Evolutionary conservation across 1,140 invertebrate genomes (phyloP).

Genomic region (Caenorhabditis tropicalis): DNA sequence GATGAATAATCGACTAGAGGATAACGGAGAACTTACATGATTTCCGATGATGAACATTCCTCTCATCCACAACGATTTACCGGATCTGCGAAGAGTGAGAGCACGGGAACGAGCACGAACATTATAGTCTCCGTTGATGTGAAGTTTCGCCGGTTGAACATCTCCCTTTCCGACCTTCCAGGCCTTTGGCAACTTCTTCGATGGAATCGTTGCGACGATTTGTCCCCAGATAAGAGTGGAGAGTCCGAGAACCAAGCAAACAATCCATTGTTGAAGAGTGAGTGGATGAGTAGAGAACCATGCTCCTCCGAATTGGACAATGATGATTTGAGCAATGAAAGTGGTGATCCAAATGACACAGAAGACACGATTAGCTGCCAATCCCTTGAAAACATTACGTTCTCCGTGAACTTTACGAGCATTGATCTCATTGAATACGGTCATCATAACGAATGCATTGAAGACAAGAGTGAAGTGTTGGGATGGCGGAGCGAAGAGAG

Average conservation of each 20-base stretch:
- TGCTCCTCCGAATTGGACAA: constrained; percentile 94
- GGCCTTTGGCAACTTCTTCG: constrained; percentile 59
- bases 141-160: constrained; percentile 45
- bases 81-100: constrained; percentile 52
- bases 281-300: constrained; percentile 92
- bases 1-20: background rate
- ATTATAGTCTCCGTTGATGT: constrained; percentile 56
- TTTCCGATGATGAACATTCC: constrained; percentile 68
- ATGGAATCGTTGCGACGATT: constrained; percentile 86
- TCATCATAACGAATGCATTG: constrained; percentile 99
- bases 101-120: constrained; percentile 50
- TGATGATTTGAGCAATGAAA: constrained; percentile 88
- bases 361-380: constrained; percentile 91
- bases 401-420: constrained; percentile 98
- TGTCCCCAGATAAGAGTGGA: constrained; percentile 96
- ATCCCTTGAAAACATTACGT: constrained; percentile 83
- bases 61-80: constrained; percentile 63
- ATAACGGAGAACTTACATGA: constrained; percentile 61
- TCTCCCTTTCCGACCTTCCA: constrained; percentile 58
- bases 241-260: constrained; percentile 95
- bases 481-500: constrained; percentile 81
- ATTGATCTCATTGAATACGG: constrained; percentile 99
- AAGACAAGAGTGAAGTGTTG: constrained; percentile 99
- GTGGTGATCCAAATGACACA: constrained; percentile 96
- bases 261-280: constrained; percentile 92